Percentiles rank a stretch among this genome's conserved stretches.
Conservation (phyloP, 2,113 vertebrate species). For the Rhabdomys dilectus region DNA sequence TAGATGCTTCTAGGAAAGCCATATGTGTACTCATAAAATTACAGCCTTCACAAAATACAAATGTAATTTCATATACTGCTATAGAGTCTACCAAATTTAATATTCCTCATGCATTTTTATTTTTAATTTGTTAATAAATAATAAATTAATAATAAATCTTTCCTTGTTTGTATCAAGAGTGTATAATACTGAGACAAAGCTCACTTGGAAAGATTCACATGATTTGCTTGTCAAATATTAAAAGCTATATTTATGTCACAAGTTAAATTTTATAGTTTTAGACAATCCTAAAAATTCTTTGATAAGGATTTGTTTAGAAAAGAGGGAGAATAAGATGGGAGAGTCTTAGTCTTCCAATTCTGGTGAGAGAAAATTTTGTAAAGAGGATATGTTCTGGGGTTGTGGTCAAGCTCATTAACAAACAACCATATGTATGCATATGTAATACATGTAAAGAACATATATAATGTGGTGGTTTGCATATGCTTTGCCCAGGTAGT, state of each 20-base stretch:
- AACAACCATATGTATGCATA: neutral
- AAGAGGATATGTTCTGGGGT: constrained; percentile 76
- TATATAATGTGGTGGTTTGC: too few relatives aligned
- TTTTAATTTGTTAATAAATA: neutral
- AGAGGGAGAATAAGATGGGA: neutral
- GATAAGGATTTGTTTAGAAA: constrained; percentile 69
- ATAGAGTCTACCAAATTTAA: neutral
- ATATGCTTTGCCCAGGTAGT: too few relatives aligned
- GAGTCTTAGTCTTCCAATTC: constrained; percentile 58
- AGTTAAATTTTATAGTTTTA: constrained; percentile 84
- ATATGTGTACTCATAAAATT: neutral
- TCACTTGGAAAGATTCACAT: too few relatives aligned
- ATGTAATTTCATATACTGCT: neutral
- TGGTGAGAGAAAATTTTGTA: constrained; percentile 74
- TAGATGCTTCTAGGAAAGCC: neutral
- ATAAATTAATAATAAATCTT: too few relatives aligned
- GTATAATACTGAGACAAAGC: too few relatives aligned
- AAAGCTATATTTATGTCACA: constrained; percentile 86
- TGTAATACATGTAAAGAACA: too few relatives aligned
- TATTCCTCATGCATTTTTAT: neutral
- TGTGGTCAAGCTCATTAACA: constrained; percentile 76
- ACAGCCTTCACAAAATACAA: neutral
- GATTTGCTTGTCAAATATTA: constrained; percentile 84
- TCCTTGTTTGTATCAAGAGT: too few relatives aligned
- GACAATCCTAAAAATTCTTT: constrained; percentile 83